Evolutionary conservation across 2,113 vertebrate genomes (phyloP), one percentile per base, ranked within the genome.

Genomic region (Haemorhous mexicanus): DNA sequence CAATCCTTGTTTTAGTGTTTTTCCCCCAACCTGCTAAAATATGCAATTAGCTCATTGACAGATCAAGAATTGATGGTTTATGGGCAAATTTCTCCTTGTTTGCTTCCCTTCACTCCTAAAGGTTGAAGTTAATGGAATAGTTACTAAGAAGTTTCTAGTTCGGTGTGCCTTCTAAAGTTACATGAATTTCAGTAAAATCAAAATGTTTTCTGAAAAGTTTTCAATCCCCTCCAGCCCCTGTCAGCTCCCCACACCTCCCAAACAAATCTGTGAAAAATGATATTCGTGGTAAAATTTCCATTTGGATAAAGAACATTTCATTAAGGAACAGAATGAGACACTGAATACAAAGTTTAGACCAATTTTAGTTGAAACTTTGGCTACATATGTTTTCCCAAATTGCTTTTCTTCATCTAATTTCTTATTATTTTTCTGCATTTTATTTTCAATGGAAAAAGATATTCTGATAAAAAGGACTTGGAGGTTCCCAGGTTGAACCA

Each of bases 211-310:
- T 92, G 89, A 95, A 93, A 95, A 87, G 28, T 87, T 94, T 90
- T 89, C 61, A 81, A 44, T 72, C 69, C 73, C 64, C 95, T 95
- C 93, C 94, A 96, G 74, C 61, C 87, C 27, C 78, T 90, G 69
- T 91, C 77, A 87, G 47, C 30, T 96, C 76, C 86, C 94, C 76
- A 86, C 79, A 93, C 83, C 80, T 94, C 86, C 64, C 72, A 86
- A 77, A 84, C 68, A 81, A 80, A 89, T 90, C 64, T 77, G 61
- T 89, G 93, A 84, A 96, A 94, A 95, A 88, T 90, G 73, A 93
- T 96, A 96, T 92, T 95, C 11, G 9, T 94, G 96, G 95, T 92
- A 96, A 96, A 79, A 61, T 93, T 95, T 92, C 94, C 93, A 91
- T 92, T 95, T 82, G 95, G 91, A 94, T 95, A 76, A 94, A 91